Percentiles rank a stretch among this genome's conserved stretches.
Evolutionary conservation across 2,797 vertebrate genomes (phyloP).

Genomic region (Rhabdomys pumilio): DNA sequence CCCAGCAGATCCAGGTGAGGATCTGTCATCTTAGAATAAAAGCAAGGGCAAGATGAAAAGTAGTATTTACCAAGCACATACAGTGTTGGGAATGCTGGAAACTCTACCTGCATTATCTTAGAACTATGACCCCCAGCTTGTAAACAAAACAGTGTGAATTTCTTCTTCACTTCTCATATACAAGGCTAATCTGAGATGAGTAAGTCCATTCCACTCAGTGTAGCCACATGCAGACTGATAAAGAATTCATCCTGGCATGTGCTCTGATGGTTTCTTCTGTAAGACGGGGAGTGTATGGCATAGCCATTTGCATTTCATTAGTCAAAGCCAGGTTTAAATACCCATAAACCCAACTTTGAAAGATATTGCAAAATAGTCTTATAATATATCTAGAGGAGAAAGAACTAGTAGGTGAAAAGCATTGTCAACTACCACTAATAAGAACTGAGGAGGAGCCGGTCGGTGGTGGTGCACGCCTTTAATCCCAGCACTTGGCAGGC

Average conservation of each 20-base stretch:
- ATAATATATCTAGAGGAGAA: background rate
- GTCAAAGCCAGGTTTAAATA: conserved; percentile 50
- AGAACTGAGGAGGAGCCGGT: background rate
- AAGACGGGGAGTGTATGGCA: background rate
- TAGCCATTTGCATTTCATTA: conserved; percentile 42
- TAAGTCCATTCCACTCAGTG: background rate
- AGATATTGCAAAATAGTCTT: background rate
- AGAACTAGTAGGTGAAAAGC: conserved; percentile 14
- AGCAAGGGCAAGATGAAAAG: background rate
- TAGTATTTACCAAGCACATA: conserved; percentile 1
- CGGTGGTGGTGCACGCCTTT: too few species aligned
- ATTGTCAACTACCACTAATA: background rate
- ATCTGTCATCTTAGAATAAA: conserved; percentile 38
- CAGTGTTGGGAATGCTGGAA: background rate
- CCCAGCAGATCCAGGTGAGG: conserved; percentile 95
- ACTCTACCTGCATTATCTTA: conserved; percentile 21
- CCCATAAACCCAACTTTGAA: background rate
- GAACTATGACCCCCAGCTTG: conserved; percentile 6
- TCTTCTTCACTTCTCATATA: conserved; percentile 29
- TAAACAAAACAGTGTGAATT: conserved; percentile 46
- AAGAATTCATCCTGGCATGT: background rate
- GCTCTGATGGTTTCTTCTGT: background rate
- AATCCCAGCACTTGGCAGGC: too few species aligned
- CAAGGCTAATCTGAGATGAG: conserved; percentile 13
- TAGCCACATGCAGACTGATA: conserved; percentile 2